Evolutionary conservation across 2,113 vertebrate genomes (phyloP), one percentile per base, ranked within the genome.

Genomic region (Melanerpes formicivorus): DNA sequence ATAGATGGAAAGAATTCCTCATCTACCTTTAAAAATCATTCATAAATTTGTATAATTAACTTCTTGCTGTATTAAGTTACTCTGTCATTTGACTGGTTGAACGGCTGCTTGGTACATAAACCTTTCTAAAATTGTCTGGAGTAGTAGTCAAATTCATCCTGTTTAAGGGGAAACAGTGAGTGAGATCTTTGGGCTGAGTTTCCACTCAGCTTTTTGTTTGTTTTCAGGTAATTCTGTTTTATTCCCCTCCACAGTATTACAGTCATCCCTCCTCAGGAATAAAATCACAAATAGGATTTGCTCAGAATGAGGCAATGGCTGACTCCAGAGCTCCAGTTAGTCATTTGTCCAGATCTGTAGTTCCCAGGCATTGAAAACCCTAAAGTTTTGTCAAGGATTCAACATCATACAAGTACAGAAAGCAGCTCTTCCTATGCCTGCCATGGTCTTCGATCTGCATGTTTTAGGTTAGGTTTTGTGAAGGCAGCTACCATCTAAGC

Each of bases 1-100:
- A 91, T 77, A 93, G 67, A 66, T 66, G 34, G 71, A 94, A 81
- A 78, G n/a, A 21, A 72, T 81, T 92, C 23, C 48, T 93, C n/a
- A 69, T 80, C 34, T 34, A 85, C 40, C 19, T 83, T 89, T 82
- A 55, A 82, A 87, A 87, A 89, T 70, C 14, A 56, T 9, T 80
- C 71, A 40, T 18, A 83, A 58, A 42, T 1, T 9, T 90, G 19
- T 66, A 80, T 29, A 89, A 78, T 84, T 88, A 75, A 81, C 30
- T 90, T 40, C 46, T 87, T 72, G 26, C 50, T 84, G 26, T 55
- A 59, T 75, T 63, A 72, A 88, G 80, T 72, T 65, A 80, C 34
- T 44, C 7, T 82, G 10, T 63, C 42, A 37, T 59, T 69, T 86
- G n/a, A 32, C 16, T 55, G 18, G 18, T 52, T 89, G 27, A 60